These are phyloP conservation scores for Tuberolachnus salignus DNA, from an alignment of 2,888 invertebrate species.

Conservation along the genomic window DNA sequence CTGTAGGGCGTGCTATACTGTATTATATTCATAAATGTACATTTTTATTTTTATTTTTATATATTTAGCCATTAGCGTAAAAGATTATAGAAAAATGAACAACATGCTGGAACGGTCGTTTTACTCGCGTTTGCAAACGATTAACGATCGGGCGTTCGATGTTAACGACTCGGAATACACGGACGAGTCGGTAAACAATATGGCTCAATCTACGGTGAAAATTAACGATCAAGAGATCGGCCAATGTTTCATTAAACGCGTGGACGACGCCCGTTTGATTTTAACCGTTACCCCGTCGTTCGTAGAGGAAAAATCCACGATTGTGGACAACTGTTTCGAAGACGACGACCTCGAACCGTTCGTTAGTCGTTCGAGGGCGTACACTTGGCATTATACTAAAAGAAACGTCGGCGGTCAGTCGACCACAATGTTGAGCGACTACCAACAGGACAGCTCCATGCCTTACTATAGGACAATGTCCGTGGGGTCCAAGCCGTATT, in stretches of 20 bases:
- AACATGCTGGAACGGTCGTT: conserved; percentile 38
- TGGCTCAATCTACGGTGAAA: conserved; percentile 2
- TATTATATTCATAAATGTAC: not conserved
- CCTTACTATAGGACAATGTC: conserved; percentile 40
- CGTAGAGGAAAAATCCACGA: not conserved
- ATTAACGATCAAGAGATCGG: conserved; percentile 46
- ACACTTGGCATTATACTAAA: conserved; percentile 44
- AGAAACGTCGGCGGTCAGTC: not conserved
- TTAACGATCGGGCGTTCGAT: conserved; percentile 34
- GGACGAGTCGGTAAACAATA: not conserved
- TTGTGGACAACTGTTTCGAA: not conserved
- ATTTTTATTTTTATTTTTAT: not conserved
- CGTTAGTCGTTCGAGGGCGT: conserved; percentile 40
- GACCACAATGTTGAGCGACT: not conserved
- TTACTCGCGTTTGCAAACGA: conserved; percentile 20
- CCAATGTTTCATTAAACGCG: conserved; percentile 43
- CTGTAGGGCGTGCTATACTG: too few relatives aligned
- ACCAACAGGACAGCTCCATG: not conserved
- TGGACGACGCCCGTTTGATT: conserved; percentile 29
- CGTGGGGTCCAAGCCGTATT: conserved; percentile 33
- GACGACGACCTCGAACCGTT: conserved; percentile 11
- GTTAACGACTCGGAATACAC: not conserved
- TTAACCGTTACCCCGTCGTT: conserved; percentile 36
- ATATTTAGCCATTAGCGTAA: conserved; percentile 1
- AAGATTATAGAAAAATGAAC: conserved; percentile 31